Evolutionary conservation across 1,140 invertebrate genomes (phyloP), one percentile per base, ranked within the genome.

Genomic region (Calliphora vicina): DNA sequence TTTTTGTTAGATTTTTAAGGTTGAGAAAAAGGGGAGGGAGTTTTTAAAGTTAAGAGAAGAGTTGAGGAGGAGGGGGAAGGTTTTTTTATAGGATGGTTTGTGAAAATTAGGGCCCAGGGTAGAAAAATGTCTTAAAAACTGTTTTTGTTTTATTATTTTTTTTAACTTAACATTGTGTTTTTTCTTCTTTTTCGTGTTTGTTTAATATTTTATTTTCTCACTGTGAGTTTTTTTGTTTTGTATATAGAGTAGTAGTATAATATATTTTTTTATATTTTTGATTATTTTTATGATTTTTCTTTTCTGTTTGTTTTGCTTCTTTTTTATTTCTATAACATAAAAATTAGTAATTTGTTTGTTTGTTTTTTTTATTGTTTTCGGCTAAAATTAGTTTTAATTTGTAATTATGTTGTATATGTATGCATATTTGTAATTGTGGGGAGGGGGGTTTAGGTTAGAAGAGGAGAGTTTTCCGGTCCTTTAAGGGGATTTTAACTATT

Each of bases 321-420:
- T 35, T 72, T 74, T n/a, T 82, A 27, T 35, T 73, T 73, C 8
- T 50, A 50, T 72, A 76, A 82, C 35, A 35, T 76, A 76, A 76
- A 35, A 43, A 35, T 76, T 35, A 43, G 27, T n/a, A 35, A 27
- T 29, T 76, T n/a, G n/a, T n/a, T n/a, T n/a, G n/a, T n/a, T n/a
- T n/a, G n/a, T n/a, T n/a, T n/a, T 76, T 76, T 29, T 35, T 13
- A 35, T 35, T 12, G 20, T 76, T 29, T 76, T 76, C 27, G 2
- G 17, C 15, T 76, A 67, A 67, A 67, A 67, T 23, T 67, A 25
- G 10, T 67, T 67, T 67, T 57, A 17, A 57, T 57, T 57, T 57
- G 6, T 67, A 67, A 67, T 10, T 67, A 23, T 67, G 12, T n/a
- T 57, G 50, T 57, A 57, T n/a, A 57, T 57, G 50, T 57, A n/a